A percentile compares a stretch with the other conserved stretches of the same genome.
phyloP scores from a whole-genome alignment of 2,113 vertebrate genomes.

The Lophotis ruficrista region DNA sequence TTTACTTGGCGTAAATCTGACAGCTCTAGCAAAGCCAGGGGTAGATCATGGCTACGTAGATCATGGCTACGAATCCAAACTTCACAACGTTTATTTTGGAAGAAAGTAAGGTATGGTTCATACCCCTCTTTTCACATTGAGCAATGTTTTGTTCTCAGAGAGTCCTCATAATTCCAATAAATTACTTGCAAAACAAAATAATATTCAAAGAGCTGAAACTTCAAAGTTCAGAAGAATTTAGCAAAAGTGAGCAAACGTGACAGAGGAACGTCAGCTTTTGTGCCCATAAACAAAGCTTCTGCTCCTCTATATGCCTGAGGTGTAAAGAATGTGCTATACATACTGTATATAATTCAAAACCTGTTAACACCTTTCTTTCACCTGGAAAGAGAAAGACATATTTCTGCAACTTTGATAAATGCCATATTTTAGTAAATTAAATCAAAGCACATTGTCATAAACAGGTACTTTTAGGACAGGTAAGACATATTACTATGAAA shows the following conservation, averaged over 20 bases:
- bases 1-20: background rate
- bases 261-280: background rate
- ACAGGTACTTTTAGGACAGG: background rate
- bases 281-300: background rate
- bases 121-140: background rate
- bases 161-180: background rate
- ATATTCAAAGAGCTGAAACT: background rate
- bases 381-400: background rate
- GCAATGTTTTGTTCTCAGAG: background rate
- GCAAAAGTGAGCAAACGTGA: background rate
- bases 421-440: background rate
- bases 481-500: background rate
- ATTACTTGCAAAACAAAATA: background rate
- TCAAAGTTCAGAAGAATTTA: background rate
- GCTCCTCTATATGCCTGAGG: background rate
- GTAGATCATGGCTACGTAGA: background rate
- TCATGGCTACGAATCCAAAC: background rate
- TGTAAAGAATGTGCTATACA: background rate
- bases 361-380: background rate
- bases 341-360: background rate
- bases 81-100: background rate
- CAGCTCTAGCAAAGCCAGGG: background rate
- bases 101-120: background rate
- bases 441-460: background rate
- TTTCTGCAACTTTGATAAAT: background rate